Evolutionary conservation across 2,888 invertebrate species (phyloP).

Genomic region (Dryadula phaetusa): DNA sequence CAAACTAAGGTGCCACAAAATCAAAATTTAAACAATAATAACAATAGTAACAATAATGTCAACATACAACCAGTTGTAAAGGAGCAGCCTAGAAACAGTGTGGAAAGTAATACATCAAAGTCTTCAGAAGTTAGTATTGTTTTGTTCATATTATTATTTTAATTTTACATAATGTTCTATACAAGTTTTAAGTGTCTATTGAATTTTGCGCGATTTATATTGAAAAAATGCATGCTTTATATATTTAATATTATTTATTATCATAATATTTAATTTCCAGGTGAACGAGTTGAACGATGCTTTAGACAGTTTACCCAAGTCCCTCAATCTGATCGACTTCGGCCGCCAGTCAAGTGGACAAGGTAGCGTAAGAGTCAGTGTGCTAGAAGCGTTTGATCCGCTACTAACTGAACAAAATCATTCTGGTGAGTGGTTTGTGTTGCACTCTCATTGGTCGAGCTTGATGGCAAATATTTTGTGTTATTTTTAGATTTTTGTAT

Average conservation of each 20-base stretch:
- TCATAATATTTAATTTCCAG: slow-evolving; percentile 52
- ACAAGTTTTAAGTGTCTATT: too few species aligned
- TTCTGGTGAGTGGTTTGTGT: slow-evolving; percentile 81
- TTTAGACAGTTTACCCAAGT: slow-evolving; percentile 68
- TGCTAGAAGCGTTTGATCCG: slow-evolving; percentile 95
- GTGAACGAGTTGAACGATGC: slow-evolving; percentile 74
- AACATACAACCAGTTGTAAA: slow-evolving; percentile 52
- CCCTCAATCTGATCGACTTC: slow-evolving; percentile 78
- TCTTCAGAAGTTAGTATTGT: slow-evolving; percentile 65
- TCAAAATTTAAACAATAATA: slow-evolving; percentile 48
- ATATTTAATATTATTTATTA: too few species aligned
- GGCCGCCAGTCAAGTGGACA: slow-evolving; percentile 61
- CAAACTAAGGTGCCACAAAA: slow-evolving; percentile 37
- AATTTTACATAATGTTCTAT: too few species aligned
- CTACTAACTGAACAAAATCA: slow-evolving; percentile 86
- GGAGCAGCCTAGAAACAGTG: slow-evolving; percentile 61
- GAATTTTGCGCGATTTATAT: too few species aligned
- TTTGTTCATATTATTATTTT: slow-evolving; percentile 50
- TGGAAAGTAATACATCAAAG: slow-evolving; percentile 62
- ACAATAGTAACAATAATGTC: slow-evolving; percentile 48
- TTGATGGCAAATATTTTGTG: slow-evolving; percentile 37
- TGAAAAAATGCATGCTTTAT: too few species aligned
- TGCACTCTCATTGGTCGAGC: slow-evolving; percentile 48
- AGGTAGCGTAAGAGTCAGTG: slow-evolving; percentile 86
- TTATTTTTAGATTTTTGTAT: too few species aligned